These are phyloP conservation scores for Arrhamphus sclerolepis DNA, from an alignment of 2,797 vertebrate species.

Conservation along the genomic window DNA sequence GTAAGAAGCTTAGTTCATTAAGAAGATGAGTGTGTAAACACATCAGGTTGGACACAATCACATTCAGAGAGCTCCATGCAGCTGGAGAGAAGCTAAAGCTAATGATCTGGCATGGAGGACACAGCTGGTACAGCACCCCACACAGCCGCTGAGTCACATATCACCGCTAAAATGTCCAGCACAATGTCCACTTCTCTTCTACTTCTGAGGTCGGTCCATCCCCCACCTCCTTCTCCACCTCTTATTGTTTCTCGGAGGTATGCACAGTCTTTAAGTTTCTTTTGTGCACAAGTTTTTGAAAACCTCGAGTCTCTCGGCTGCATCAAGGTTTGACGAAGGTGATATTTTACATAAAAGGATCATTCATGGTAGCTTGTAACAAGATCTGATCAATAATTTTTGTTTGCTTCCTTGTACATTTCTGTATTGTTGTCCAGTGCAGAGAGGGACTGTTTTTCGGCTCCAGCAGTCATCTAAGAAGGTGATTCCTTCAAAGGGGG, in stretches of 20 bases:
- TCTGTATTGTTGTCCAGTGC: background rate
- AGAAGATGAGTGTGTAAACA: constrained; percentile 81
- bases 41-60: constrained; percentile 75
- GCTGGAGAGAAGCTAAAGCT: constrained; percentile 73
- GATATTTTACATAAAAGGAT: background rate
- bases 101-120: constrained; percentile 72
- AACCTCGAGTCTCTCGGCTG: constrained; percentile 38
- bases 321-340: constrained; percentile 44
- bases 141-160: constrained; percentile 51
- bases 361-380: constrained; percentile 16
- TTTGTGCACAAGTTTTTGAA: constrained; percentile 42
- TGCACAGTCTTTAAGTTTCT: constrained; percentile 71
- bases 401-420: no score
- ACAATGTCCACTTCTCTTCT: constrained; percentile 43
- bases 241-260: constrained; percentile 29
- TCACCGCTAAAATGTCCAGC: constrained; percentile 54
- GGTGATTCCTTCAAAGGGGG: background rate
- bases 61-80: constrained; percentile 79
- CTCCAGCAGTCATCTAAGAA: constrained; percentile 27
- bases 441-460: constrained; percentile 18
- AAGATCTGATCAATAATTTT: constrained; percentile 3
- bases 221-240: constrained; percentile 36
- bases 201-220: constrained; percentile 48
- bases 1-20: constrained; percentile 80
- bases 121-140: constrained; percentile 28